Conservation (phyloP, 2,113 vertebrate species). For the Semicossyphus pulcher region DNA sequence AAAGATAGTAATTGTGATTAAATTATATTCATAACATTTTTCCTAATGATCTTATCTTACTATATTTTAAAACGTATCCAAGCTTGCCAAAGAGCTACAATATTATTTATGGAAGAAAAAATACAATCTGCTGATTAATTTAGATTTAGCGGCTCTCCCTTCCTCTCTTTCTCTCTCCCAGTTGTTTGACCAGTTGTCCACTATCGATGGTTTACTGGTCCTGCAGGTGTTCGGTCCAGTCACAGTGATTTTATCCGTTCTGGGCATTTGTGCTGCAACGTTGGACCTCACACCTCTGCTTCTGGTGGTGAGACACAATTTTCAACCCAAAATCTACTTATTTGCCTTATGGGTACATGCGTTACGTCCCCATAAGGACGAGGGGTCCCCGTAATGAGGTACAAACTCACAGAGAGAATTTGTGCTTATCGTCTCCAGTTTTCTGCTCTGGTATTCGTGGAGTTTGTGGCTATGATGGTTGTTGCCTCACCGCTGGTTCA, state of each 20-base stretch:
- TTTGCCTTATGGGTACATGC: no score
- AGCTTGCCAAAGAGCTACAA: no score
- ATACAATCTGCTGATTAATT: no score
- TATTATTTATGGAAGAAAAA: no score
- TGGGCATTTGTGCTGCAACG: conserved; percentile 61
- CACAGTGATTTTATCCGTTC: conserved; percentile 59
- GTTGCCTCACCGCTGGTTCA: conserved; percentile 68
- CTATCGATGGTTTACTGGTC: conserved; percentile 50
- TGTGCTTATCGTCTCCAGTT: conserved; percentile 48
- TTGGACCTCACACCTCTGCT: conserved; percentile 62
- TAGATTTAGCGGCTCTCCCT: neutral
- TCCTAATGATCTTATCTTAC: no score
- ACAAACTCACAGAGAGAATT: no score
- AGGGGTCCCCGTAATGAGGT: no score
- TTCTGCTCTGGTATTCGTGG: conserved; percentile 66
- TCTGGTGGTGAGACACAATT: conserved; percentile 60
- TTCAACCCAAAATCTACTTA: neutral
- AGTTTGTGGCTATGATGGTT: conserved; percentile 74
- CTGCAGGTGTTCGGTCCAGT: conserved; percentile 73
- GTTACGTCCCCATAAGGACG: no score
- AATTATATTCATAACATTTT: no score
- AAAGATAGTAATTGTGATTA: no score
- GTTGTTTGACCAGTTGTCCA: conserved; percentile 65
- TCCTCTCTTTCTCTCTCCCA: conserved; percentile 15
- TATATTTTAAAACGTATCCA: no score